Conservation (phyloP, 2,797 vertebrate species). For the Hydrolagus colliei region DNA sequence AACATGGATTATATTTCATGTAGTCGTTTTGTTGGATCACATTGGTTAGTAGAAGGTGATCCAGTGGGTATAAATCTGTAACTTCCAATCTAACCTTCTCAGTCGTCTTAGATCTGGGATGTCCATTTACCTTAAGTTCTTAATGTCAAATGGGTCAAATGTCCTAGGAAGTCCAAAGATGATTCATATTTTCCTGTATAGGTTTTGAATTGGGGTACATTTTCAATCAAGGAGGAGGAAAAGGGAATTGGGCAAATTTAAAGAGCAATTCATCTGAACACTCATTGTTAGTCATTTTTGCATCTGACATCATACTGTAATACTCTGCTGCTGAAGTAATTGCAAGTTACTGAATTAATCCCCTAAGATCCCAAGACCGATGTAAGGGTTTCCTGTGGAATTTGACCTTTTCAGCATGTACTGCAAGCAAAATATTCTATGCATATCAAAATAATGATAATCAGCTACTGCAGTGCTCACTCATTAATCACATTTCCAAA, state of each 20-base stretch:
- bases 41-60: too few relatives aligned
- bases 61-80: too few relatives aligned
- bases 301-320: background rate
- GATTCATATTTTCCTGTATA: background rate
- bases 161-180: too few relatives aligned
- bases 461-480: conserved; percentile 4
- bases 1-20: too few relatives aligned
- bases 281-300: background rate
- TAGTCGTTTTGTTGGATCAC: too few relatives aligned
- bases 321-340: conserved; percentile 5
- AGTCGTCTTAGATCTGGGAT: too few relatives aligned
- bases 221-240: background rate
- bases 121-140: too few relatives aligned
- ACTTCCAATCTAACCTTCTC: too few relatives aligned
- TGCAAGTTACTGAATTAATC: conserved; percentile 19
- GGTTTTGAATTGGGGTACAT: conserved; percentile 6
- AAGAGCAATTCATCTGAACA: background rate
- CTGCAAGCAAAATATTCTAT: conserved; percentile 3
- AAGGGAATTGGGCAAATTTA: conserved; percentile 10
- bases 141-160: too few relatives aligned
- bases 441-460: conserved; percentile 25
- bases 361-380: conserved; percentile 15
- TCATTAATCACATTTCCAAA: conserved; percentile 26
- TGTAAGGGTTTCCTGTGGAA: conserved; percentile 12
- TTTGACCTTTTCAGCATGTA: conserved; percentile 6